A percentile compares a stretch with the other conserved stretches of the same genome.
phyloP scores from a whole-genome alignment of 2,888 invertebrate species.

The Phaedon cochleariae region DNA sequence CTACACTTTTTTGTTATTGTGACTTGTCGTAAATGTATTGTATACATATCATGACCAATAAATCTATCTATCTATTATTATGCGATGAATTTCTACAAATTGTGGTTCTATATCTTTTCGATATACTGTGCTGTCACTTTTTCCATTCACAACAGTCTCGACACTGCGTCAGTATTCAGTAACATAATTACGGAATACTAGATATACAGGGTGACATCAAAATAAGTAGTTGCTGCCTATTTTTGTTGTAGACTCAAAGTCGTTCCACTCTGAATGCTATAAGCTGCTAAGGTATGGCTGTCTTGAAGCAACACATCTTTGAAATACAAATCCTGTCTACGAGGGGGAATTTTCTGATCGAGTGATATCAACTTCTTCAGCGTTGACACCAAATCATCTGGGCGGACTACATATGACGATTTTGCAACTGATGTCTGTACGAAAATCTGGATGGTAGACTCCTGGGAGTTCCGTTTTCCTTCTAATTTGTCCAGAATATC shows the following conservation, averaged over 20 bases:
- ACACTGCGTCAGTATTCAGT: too few relatives aligned
- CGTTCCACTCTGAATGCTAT: not conserved
- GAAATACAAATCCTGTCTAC: not conserved
- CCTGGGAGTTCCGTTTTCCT: not conserved
- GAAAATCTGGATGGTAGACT: not conserved
- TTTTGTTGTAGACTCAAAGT: not conserved
- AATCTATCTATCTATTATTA: too few relatives aligned
- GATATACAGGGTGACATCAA: too few relatives aligned
- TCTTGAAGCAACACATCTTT: not conserved
- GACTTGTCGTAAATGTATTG: too few relatives aligned
- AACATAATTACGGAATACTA: too few relatives aligned
- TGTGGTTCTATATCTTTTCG: too few relatives aligned
- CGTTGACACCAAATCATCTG: not conserved
- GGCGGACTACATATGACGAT: not conserved
- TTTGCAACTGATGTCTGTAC: not conserved
- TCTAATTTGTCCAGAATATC: not conserved
- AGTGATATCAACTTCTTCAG: not conserved
- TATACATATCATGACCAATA: too few relatives aligned
- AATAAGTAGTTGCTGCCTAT: too few relatives aligned
- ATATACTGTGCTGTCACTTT: too few relatives aligned
- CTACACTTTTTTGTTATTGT: too few relatives aligned
- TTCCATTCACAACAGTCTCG: too few relatives aligned
- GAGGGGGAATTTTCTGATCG: not conserved
- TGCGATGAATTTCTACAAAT: too few relatives aligned
- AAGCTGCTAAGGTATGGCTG: not conserved